Evolutionary conservation across 2,113 vertebrate species (phyloP), one percentile per base, ranked within the genome.

Genomic region (Tenrec ecaudatus): DNA sequence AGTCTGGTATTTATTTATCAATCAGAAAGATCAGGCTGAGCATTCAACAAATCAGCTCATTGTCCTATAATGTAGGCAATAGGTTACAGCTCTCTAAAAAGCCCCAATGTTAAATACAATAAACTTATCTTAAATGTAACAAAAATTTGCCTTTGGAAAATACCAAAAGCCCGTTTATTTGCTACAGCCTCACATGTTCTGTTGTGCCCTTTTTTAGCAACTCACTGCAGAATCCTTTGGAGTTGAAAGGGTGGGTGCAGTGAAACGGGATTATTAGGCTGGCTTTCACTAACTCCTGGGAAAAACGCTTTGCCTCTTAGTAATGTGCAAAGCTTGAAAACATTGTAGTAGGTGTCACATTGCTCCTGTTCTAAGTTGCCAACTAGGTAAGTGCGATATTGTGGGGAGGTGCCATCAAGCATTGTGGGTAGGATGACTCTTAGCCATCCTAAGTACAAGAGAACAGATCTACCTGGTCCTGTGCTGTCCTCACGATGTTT

Each of bases 1-100:
- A 95, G 38, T 75, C 27, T 3, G 15, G 27, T 14, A 84, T 86
- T 92, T 91, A 31, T 89, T 57, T 83, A 58, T 88, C 76, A 58
- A 0, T 11, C 27, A 33, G 64, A 47, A 16, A 91, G 64, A 66
- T 38, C n/a, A 31, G 83, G n/a, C 16, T 64, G 27, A 57, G 43
- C 40, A 91, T 53, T 89, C 69, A 93, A 85, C 64, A 90, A 80
- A 85, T 15, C 8, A 88, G 9, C 33, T n/a, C 33, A 47, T 79
- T 27, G 77, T 33, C 80, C 90, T 90, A 19, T 38, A 83, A 62
- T 27, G 16, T 57, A 58, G 1, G 64, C 33, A 14, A 75, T 12
- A 75, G 73, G 20, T 36, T 60, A 78, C 1, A 81, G 53, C 33
- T 90, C 71, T 53, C 20, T 80, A 93, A 86, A 93, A 86, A 47